Evolutionary conservation across 2,888 invertebrate species (phyloP).

Genomic region (Mesochorus sp.): DNA sequence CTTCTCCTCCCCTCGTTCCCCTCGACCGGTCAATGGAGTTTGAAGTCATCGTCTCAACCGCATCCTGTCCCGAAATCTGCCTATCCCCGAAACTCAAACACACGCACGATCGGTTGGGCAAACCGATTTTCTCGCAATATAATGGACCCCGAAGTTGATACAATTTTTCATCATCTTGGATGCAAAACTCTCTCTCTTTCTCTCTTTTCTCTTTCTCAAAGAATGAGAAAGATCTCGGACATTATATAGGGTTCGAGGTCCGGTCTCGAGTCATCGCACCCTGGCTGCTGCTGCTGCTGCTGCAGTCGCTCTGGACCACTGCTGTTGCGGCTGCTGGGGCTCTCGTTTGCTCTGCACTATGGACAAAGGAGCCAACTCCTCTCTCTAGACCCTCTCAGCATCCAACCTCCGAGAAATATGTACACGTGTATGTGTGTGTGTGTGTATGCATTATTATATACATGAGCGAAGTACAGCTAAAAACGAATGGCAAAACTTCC

Average conservation of each 20-base stretch:
- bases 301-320: constrained; percentile 34
- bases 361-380: constrained; percentile 34
- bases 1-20: too few species aligned
- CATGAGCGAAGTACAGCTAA: not conserved
- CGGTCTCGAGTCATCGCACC: constrained; percentile 62
- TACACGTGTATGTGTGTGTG: not conserved
- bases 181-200: not conserved
- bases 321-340: not conserved
- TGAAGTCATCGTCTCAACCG: too few species aligned
- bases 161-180: too few species aligned
- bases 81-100: too few species aligned
- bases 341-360: not conserved
- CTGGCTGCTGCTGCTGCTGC: constrained; percentile 5
- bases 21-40: too few species aligned
- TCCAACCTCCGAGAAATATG: not conserved
- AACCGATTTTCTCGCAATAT: too few species aligned
- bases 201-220: not conserved
- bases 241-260: constrained; percentile 34
- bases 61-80: too few species aligned
- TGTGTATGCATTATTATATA: too few species aligned
- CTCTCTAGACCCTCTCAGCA: not conserved
- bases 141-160: too few species aligned
- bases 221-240: constrained; percentile 10
- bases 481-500: not conserved
- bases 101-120: too few species aligned